A percentile compares a stretch with the other conserved stretches of the same genome.
phyloP scores from a whole-genome alignment of 2,888 invertebrate genomes.

The Nephrotoma appendiculata region DNA sequence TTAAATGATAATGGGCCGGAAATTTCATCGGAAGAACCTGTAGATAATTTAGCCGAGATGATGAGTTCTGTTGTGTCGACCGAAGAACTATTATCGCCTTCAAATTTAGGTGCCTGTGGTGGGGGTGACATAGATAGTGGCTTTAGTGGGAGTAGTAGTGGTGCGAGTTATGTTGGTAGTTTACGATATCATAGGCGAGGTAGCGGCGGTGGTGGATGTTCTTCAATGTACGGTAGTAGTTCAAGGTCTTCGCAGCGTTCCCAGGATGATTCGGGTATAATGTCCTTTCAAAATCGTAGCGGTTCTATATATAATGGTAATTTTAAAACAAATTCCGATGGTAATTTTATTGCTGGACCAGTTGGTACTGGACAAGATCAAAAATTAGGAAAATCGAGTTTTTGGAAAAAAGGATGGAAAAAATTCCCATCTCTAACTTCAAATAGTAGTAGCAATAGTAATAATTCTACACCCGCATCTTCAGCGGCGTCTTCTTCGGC shows the following conservation, averaged over 20 bases:
- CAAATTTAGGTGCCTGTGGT: slow-evolving; percentile 25
- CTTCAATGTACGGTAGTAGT: slow-evolving; percentile 14
- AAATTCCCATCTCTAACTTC: not conserved
- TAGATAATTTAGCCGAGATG: slow-evolving; percentile 19
- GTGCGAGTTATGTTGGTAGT: slow-evolving; percentile 66
- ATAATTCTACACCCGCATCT: not conserved
- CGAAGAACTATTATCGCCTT: slow-evolving; percentile 20
- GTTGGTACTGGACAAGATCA: not conserved
- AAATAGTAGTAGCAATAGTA: slow-evolving; percentile 1
- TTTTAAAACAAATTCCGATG: not conserved
- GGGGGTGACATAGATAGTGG: slow-evolving; percentile 59
- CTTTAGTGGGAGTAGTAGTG: slow-evolving; percentile 60
- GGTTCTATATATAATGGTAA: slow-evolving; percentile 1
- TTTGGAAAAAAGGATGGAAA: slow-evolving; percentile 5
- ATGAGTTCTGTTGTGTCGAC: slow-evolving; percentile 25
- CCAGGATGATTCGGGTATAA: slow-evolving; percentile 15
- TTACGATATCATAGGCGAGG: slow-evolving; percentile 33
- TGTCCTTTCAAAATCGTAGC: not conserved
- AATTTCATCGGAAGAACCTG: slow-evolving; percentile 45
- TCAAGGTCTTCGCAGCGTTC: slow-evolving; percentile 29
- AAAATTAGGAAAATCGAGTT: slow-evolving; percentile 4
- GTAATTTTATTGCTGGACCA: not conserved
- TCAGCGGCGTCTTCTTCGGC: not conserved
- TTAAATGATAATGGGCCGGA: slow-evolving; percentile 31
- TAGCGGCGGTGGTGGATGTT: not conserved